Percentiles rank a stretch among this genome's conserved stretches.
phyloP scores from a whole-genome alignment of 2,113 vertebrate genomes.

The Beaufortia kweichowensis region DNA sequence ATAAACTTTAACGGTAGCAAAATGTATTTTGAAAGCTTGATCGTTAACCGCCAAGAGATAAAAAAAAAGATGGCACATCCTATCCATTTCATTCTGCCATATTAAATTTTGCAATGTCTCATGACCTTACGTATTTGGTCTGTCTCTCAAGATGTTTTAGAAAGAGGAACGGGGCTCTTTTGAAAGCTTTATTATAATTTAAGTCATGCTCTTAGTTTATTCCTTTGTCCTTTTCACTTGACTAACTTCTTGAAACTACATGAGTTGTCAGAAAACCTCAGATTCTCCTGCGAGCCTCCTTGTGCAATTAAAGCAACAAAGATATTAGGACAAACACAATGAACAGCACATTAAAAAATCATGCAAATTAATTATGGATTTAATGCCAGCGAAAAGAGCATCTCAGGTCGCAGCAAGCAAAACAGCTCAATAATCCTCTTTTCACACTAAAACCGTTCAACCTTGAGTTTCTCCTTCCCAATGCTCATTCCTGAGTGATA shows the following conservation, averaged over 20 bases:
- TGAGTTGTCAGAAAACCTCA: conserved; percentile 16
- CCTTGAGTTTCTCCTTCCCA: conserved; percentile 10
- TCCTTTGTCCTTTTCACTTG: conserved; percentile 40
- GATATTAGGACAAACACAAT: conserved; percentile 40
- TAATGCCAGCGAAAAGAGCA: conserved; percentile 33
- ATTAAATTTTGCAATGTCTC: not conserved
- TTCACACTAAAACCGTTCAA: conserved; percentile 26
- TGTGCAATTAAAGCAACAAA: conserved; percentile 34
- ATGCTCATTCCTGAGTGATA: not conserved
- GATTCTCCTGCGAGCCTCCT: not conserved
- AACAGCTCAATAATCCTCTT: conserved; percentile 38
- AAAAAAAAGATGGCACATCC: no score
- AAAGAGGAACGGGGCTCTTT: conserved; percentile 21
- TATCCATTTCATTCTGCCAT: no score
- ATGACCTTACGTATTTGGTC: no score
- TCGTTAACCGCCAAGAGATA: no score
- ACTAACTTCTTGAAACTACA: conserved; percentile 38
- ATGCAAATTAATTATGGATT: conserved; percentile 49
- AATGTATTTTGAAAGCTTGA: no score
- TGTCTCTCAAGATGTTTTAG: not conserved
- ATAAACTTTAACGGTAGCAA: no score
- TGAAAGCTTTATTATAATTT: conserved; percentile 24
- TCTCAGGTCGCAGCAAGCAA: conserved; percentile 7
- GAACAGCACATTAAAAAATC: conserved; percentile 36
- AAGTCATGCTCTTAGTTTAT: conserved; percentile 12